These are phyloP conservation scores for Diadema setosum DNA, from an alignment of 35 echinoderm and acorn worm species.

Conservation along the genomic window DNA sequence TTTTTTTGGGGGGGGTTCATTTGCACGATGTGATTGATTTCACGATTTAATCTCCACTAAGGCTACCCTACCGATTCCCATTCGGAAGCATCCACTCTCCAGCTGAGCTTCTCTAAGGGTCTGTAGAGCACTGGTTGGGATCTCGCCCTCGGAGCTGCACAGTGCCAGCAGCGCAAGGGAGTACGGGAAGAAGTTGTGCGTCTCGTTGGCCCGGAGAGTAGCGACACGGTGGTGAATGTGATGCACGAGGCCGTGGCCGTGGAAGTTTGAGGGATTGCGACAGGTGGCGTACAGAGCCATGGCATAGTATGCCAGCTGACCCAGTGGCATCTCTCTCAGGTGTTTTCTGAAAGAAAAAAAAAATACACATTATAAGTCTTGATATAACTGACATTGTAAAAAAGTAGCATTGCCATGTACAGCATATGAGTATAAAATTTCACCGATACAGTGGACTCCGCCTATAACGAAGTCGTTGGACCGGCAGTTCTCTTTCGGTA, in stretches of 20 bases:
- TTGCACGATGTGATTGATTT: too few relatives aligned
- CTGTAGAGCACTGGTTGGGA: not conserved
- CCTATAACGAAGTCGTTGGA: not conserved
- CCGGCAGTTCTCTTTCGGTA: too few relatives aligned
- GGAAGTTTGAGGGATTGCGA: constrained; percentile 48
- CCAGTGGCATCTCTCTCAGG: constrained; percentile 5
- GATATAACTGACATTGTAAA: not conserved
- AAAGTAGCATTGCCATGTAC: not conserved
- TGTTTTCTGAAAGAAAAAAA: not conserved
- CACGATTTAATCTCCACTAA: too few relatives aligned
- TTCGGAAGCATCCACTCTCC: constrained; percentile 44
- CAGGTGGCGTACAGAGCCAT: constrained; percentile 57
- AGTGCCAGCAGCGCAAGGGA: constrained; percentile 50
- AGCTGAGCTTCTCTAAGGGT: constrained; percentile 9
- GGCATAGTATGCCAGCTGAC: constrained; percentile 49
- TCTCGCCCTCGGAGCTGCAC: constrained; percentile 16
- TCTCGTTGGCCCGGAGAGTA: not conserved
- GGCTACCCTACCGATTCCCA: constrained; percentile 39
- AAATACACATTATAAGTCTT: not conserved
- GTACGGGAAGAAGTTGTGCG: constrained; percentile 67
- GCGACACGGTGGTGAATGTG: constrained; percentile 14
- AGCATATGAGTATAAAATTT: not conserved
- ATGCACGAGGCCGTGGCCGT: constrained; percentile 34
- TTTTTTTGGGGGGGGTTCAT: too few relatives aligned
- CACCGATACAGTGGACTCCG: not conserved